A percentile compares a stretch with the other conserved stretches of the same genome.
Evolutionary conservation across 2,888 invertebrate genomes (phyloP).

Genomic region (Megastigmus dorsalis): DNA sequence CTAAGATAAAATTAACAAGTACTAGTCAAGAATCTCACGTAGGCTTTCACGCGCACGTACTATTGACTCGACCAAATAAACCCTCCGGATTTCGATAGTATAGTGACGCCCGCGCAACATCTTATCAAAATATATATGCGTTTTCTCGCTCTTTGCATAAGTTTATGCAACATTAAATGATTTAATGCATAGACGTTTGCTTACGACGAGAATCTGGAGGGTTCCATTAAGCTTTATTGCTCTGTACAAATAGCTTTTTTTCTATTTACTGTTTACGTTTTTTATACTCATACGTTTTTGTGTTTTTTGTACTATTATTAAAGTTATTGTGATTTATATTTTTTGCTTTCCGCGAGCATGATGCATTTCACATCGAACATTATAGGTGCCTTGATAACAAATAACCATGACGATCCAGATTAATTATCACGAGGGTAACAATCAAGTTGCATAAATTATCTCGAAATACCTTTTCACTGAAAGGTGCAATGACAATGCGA

Average conservation of each 20-base stretch:
- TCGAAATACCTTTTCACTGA: constrained; percentile 23
- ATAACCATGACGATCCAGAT: constrained; percentile 33
- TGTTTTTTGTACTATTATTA: constrained; percentile 21
- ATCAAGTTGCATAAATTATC: constrained; percentile 37
- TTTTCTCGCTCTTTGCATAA: not conserved
- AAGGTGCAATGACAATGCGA: constrained; percentile 43
- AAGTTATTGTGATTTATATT: constrained; percentile 7
- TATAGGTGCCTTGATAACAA: constrained; percentile 54
- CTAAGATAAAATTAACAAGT: constrained; percentile 48
- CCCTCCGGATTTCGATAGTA: constrained; percentile 36
- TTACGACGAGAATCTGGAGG: constrained; percentile 32
- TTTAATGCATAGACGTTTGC: constrained; percentile 10
- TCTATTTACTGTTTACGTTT: not conserved
- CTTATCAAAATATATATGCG: not conserved
- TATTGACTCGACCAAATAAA: constrained; percentile 52
- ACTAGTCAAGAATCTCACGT: constrained; percentile 53
- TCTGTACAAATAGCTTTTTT: constrained; percentile 32
- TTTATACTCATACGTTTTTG: constrained; percentile 15
- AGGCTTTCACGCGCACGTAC: constrained; percentile 50
- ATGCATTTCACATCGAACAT: constrained; percentile 54
- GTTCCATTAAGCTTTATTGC: constrained; percentile 39
- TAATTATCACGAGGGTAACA: constrained; percentile 28
- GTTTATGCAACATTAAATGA: constrained; percentile 12
- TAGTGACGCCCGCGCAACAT: constrained; percentile 15
- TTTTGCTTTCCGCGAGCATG: constrained; percentile 36